Evolutionary conservation across 2,797 vertebrate genomes (phyloP), one percentile per base, ranked within the genome.

Genomic region (Sebastes umbrosus): DNA sequence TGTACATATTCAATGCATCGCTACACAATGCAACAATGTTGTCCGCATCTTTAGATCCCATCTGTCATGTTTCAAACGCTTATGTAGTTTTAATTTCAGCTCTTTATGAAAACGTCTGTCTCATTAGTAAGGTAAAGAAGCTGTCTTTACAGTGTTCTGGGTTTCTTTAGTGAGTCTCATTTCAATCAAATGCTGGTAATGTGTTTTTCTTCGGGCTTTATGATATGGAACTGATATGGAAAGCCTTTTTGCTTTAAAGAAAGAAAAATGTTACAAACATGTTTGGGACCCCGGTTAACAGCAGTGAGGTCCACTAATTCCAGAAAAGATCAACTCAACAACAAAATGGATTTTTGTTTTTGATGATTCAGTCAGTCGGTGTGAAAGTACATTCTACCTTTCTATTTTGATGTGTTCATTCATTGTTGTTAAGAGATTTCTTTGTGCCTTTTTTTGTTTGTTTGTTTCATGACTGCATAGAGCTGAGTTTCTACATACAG

Each of bases 1-100:
- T 97, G 73, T 92, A 83, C 69, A 93, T 84, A 92, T 69, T 85
- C 13, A 69, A 11, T 59, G 64, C 72, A 66, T 69, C 67, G 82
- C 84, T 84, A 60, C 64, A 65, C 62, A 57, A 22, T 10, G 54
- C 70, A 93, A 39, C 94, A 46, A 87, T 91, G 80, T 84, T 46
- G 52, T 86, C 71, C 31, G 73, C 90, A 82, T 80, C 84, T 79
- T 83, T 70, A 78, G 55, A 76, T 24, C 66, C 13, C 54, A 54
- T 69, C 64, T 31, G 5, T 69, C 64, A 63, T 60, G 71, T 86
- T 86, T 70, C 73, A 75, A n/a, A 39, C 3, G 52, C 58, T 68
- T 12, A 55, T 39, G 14, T 76, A 50, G 65, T 69, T 83, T 69
- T 25, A 31, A 63, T 43, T 10, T 67, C 5, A 32, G 43, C 74